Evolutionary conservation across 1,140 invertebrate genomes (phyloP).

Genomic region (Ditylenchus dipsaci): DNA sequence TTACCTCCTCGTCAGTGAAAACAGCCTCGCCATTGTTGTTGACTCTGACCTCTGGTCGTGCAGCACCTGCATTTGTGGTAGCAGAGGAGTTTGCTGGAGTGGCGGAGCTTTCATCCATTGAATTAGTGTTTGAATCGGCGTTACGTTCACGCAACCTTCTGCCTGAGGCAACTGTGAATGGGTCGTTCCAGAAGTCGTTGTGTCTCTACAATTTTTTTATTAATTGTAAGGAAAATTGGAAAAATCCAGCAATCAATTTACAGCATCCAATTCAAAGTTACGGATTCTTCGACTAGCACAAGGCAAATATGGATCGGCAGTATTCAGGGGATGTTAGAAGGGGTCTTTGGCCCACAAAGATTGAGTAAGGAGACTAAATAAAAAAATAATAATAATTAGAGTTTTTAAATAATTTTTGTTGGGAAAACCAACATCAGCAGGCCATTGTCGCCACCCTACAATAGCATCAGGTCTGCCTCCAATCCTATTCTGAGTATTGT

Average conservation of each 20-base stretch:
- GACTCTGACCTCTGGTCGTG: neutral
- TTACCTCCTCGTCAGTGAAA: neutral
- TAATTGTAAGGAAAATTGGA: neutral
- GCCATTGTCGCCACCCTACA: neutral
- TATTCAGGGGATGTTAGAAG: conserved; percentile 3
- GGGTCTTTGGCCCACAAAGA: conserved; percentile 16
- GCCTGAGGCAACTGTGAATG: conserved; percentile 13
- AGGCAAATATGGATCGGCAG: conserved; percentile 18
- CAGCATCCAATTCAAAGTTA: conserved; percentile 3
- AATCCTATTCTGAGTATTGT: neutral
- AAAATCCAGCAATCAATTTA: neutral
- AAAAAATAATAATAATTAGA: neutral
- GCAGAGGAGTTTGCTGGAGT: neutral
- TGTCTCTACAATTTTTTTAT: neutral
- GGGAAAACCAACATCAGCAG: neutral
- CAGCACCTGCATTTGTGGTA: conserved; percentile 2
- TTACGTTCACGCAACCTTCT: neutral
- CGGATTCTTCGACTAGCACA: conserved; percentile 9
- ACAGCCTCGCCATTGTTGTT: neutral
- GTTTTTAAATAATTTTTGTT: neutral
- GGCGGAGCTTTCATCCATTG: neutral
- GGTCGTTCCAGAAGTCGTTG: conserved; percentile 29
- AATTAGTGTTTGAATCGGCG: neutral
- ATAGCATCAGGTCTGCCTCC: neutral
- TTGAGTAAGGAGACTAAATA: conserved; percentile 15